Evolutionary conservation across 2,797 vertebrate genomes (phyloP), one percentile per base, ranked within the genome.

Genomic region (Propithecus perrieri): DNA sequence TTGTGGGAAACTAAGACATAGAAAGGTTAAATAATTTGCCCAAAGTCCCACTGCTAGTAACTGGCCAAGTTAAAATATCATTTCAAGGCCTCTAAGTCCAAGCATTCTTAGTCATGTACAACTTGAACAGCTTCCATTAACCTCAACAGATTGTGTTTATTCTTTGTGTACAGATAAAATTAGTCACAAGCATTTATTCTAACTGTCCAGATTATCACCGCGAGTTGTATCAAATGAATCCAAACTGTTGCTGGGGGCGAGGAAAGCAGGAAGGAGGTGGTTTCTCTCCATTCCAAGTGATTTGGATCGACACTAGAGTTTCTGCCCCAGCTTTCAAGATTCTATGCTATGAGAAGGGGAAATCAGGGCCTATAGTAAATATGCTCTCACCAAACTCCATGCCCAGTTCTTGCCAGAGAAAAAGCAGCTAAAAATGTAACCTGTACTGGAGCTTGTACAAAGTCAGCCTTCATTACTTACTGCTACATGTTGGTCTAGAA

Each of bases 401-500:
- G 59, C 75, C 75, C 48, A 65, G 4, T 91, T 94, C 92, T 95
- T 79, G 61, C 80, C 83, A 92, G 71, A 80, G n/a, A 4, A 75
- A 57, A 20, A 76, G 72, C 67, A 89, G 78, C 79, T 96, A 87
- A 97, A 97, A 96, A 87, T 89, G 91, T 92, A 91, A 96, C 46
- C 91, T 75, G 17, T 85, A 38, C 50, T 90, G 72, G 86, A 96
- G 93, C 91, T 91, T 97, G 97, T 95, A 97, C 96, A 98, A 98
- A 98, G 96, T 97, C 98, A 94, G 96, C 84, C 85, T 94, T 97
- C 98, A 98, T 98, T 98, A 98, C 97, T 97, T 98, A 98, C 94
- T 97, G 97, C 90, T 98, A 93, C 96, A 96, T 98, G 96, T 98
- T 98, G 98, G 98, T 98, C 98, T 98, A 98, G 98, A 98, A 98